A percentile compares a stretch with the other conserved stretches of the same genome.
Evolutionary conservation across 2,113 vertebrate species (phyloP).

Genomic region (Lycaon pictus): DNA sequence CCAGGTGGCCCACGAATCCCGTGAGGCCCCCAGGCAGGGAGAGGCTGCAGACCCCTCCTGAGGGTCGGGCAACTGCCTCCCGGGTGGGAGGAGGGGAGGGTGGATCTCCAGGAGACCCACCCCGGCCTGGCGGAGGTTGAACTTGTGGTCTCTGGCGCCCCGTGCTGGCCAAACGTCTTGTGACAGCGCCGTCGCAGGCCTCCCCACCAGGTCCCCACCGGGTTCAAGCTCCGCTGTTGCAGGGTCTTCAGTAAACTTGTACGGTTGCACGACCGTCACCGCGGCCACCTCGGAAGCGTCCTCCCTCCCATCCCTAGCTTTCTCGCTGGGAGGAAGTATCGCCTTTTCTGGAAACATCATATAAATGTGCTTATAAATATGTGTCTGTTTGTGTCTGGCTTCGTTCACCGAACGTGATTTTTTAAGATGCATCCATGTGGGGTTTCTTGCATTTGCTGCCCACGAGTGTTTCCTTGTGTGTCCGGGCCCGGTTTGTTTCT

Average conservation of each 20-base stretch:
- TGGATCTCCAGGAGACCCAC: accelerated
- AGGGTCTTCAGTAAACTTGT: not conserved
- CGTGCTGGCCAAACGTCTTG: not conserved
- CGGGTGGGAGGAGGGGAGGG: not conserved
- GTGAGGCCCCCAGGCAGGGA: no score
- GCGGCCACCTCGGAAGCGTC: not conserved
- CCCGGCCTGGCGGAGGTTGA: not conserved
- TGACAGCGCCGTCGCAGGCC: not conserved
- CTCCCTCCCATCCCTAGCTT: not conserved
- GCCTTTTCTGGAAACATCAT: not conserved
- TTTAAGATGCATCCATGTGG: not conserved
- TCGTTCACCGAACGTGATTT: not conserved
- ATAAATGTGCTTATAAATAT: not conserved
- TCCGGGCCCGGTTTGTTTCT: not conserved
- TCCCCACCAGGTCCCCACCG: no score
- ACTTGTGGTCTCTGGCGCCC: constrained; percentile 36
- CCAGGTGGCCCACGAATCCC: not conserved
- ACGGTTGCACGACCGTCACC: no score
- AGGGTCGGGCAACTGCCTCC: not conserved
- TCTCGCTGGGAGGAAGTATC: not conserved
- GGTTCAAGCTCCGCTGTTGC: not conserved
- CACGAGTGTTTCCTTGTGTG: not conserved
- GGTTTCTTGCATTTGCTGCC: not conserved
- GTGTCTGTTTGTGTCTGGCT: not conserved
- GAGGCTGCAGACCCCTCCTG: not conserved